A percentile compares a stretch with the other conserved stretches of the same genome.
These are phyloP conservation scores for Drosophila sp. DNA, from an alignment of 1,140 invertebrate genomes.

Conservation along the genomic window DNA sequence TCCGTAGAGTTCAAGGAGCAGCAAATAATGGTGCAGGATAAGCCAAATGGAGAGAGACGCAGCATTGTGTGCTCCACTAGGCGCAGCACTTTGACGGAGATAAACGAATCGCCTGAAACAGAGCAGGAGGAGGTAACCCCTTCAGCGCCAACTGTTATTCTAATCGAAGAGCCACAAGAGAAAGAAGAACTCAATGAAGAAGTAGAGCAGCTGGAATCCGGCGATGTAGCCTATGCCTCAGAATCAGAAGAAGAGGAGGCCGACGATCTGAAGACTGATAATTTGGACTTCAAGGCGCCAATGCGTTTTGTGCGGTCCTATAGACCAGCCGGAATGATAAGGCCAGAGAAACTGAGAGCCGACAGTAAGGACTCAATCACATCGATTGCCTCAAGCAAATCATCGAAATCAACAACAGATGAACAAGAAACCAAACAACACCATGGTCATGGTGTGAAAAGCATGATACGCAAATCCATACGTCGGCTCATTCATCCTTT, in stretches of 20 bases:
- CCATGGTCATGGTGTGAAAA: slow-evolving; percentile 46
- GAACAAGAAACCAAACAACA: background rate
- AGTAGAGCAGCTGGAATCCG: background rate
- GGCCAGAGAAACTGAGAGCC: slow-evolving; percentile 21
- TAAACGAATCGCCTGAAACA: slow-evolving; percentile 46
- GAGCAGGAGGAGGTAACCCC: slow-evolving; percentile 13
- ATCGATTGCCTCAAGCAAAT: slow-evolving; percentile 51
- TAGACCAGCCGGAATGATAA: slow-evolving; percentile 43
- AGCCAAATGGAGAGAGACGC: slow-evolving; percentile 34
- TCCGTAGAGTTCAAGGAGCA: slow-evolving; percentile 27
- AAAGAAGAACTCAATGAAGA: background rate
- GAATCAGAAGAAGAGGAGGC: slow-evolving; percentile 60
- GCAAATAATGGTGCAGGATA: slow-evolving; percentile 24
- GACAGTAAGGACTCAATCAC: slow-evolving; percentile 73
- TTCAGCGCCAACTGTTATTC: background rate
- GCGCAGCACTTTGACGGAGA: slow-evolving; percentile 52
- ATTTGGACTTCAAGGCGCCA: slow-evolving; percentile 68
- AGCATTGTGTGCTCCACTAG: slow-evolving; percentile 41
- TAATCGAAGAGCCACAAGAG: slow-evolving; percentile 4
- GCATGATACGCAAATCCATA: slow-evolving; percentile 77
- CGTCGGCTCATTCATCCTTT: slow-evolving; percentile 69
- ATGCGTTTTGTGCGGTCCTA: slow-evolving; percentile 75
- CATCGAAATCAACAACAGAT: slow-evolving; percentile 34
- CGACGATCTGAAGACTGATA: slow-evolving; percentile 14
- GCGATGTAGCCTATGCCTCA: slow-evolving; percentile 76